Percentiles rank a stretch among this genome's conserved stretches.
These are phyloP conservation scores for Trichacis sp. DNA, from an alignment of 2,888 invertebrate genomes.

Conservation along the genomic window DNA sequence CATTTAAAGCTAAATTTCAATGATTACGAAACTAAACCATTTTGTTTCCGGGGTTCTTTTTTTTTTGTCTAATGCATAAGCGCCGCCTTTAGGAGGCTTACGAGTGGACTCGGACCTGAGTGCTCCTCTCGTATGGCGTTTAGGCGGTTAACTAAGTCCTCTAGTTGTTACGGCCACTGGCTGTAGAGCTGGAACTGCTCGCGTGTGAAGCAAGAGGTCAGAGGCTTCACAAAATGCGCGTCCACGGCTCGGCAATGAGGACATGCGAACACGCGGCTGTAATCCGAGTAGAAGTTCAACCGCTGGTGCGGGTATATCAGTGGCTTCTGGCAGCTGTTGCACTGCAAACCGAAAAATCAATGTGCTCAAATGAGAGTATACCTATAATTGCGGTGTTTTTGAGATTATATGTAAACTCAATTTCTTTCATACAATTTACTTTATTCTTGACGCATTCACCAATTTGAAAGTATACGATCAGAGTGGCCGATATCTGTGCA, in stretches of 20 bases:
- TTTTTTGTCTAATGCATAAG: conserved; percentile 39
- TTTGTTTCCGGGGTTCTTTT: background rate
- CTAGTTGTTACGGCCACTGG: conserved; percentile 86
- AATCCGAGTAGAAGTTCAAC: conserved; percentile 93
- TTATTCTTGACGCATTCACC: too few relatives aligned
- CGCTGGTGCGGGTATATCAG: conserved; percentile 88
- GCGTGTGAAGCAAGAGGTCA: conserved; percentile 86
- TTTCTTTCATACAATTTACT: too few relatives aligned
- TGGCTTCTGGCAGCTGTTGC: conserved; percentile 92
- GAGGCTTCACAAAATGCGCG: conserved; percentile 94
- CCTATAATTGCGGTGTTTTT: too few relatives aligned
- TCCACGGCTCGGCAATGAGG: conserved; percentile 91
- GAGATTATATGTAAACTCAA: too few relatives aligned
- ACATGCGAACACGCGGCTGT: conserved; percentile 91
- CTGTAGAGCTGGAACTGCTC: conserved; percentile 77
- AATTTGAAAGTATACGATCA: too few relatives aligned
- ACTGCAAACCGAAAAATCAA: too few relatives aligned
- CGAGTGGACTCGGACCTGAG: conserved; percentile 59
- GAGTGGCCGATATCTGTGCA: too few relatives aligned
- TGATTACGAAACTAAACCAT: conserved; percentile 4
- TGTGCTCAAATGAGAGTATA: too few relatives aligned
- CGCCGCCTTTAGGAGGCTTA: conserved; percentile 59
- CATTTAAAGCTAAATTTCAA: conserved; percentile 32
- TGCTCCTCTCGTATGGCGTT: conserved; percentile 50
- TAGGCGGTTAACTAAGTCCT: conserved; percentile 58